Percentiles rank a stretch among this genome's conserved stretches.
These are phyloP conservation scores for Oreochromis niloticus DNA, from an alignment of 2,113 vertebrate genomes.

Conservation along the genomic window DNA sequence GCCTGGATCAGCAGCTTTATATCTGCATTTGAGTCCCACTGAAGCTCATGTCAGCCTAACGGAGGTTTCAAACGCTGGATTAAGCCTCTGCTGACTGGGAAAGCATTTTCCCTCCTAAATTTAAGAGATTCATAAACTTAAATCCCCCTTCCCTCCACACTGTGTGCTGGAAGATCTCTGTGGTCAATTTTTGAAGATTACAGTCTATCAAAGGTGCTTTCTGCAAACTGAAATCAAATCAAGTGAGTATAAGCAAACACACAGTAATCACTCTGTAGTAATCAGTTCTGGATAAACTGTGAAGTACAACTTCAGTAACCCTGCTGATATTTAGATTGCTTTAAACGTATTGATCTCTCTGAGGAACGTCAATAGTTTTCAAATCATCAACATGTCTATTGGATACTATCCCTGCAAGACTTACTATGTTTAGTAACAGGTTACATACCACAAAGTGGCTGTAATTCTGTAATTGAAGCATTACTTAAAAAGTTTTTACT, in stretches of 20 bases:
- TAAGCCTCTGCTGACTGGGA: slow-evolving; percentile 1
- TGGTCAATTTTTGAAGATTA: background rate
- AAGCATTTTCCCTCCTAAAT: background rate
- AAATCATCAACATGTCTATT: background rate
- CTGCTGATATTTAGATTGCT: background rate
- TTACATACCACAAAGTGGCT: background rate
- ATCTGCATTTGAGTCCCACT: background rate
- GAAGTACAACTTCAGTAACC: background rate
- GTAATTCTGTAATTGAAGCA: background rate
- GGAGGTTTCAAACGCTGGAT: background rate
- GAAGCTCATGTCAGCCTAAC: slow-evolving; percentile 3
- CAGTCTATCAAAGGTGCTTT: background rate
- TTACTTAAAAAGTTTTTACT: background rate
- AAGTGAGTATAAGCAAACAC: background rate
- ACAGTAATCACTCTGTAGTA: background rate
- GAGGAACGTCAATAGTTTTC: background rate
- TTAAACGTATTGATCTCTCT: background rate
- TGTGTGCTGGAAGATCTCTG: background rate
- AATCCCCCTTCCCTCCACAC: background rate
- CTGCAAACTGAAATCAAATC: background rate
- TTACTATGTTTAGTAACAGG: background rate
- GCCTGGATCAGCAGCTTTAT: slow-evolving; percentile 30
- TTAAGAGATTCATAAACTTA: background rate
- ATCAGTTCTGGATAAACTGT: background rate
- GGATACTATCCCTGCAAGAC: background rate